Percentiles rank a stretch among this genome's conserved stretches.
phyloP scores from a whole-genome alignment of 1,140 invertebrate species.

The Agraylea sexmaculata region DNA sequence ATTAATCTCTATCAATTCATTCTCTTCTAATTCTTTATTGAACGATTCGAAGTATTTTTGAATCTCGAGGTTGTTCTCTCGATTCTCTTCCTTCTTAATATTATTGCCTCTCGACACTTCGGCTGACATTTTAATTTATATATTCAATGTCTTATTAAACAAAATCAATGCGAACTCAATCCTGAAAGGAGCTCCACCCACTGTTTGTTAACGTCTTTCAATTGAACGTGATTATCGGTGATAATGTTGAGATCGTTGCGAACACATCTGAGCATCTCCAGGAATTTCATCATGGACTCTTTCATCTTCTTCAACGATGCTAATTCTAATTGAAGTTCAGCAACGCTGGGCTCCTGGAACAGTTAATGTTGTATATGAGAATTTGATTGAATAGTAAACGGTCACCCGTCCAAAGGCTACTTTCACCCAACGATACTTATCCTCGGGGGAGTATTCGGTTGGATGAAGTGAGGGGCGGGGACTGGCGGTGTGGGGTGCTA shows the following conservation, averaged over 20 bases:
- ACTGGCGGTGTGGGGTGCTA: no score
- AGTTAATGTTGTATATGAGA: no score
- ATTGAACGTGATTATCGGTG: conserved; percentile 12
- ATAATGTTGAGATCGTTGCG: conserved; percentile 13
- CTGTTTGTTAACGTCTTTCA: conserved; percentile 15
- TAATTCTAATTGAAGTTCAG: conserved; percentile 12
- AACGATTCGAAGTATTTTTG: conserved; percentile 75
- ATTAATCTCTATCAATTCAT: conserved; percentile 11
- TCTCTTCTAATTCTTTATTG: conserved; percentile 68
- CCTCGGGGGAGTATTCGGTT: no score
- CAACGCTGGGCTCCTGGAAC: conserved; percentile 13
- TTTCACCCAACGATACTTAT: no score
- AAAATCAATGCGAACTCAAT: no score
- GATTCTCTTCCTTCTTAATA: not conserved
- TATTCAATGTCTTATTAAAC: not conserved
- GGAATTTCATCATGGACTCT: conserved; percentile 11
- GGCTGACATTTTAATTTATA: not conserved
- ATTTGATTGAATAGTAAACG: no score
- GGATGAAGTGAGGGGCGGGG: no score
- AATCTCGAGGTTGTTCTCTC: conserved; percentile 10
- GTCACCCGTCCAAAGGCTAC: no score
- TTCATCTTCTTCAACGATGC: conserved; percentile 11
- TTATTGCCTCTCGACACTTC: conserved; percentile 1
- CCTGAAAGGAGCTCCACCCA: conserved; percentile 8
- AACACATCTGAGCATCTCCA: conserved; percentile 14